Percentiles rank a stretch among this genome's conserved stretches.
These are phyloP conservation scores for Ophion slaviceki DNA, from an alignment of 2,888 invertebrate genomes.

Conservation along the genomic window DNA sequence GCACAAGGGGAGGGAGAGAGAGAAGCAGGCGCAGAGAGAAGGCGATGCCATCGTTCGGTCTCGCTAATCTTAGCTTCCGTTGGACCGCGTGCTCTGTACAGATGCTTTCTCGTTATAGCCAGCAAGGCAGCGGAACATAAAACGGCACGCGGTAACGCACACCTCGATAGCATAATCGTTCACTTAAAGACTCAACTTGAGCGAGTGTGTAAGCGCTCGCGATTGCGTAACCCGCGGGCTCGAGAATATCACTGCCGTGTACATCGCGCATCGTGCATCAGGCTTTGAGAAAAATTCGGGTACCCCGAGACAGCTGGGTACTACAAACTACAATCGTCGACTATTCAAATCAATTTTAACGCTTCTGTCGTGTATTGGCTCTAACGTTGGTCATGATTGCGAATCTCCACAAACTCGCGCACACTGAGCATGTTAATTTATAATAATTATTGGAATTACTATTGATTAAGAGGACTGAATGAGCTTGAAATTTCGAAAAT, in stretches of 20 bases:
- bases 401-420: no score
- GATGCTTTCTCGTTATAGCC: constrained; percentile 72
- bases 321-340: no score
- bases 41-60: constrained; percentile 59
- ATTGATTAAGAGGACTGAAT: no score
- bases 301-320: no score
- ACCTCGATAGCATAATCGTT: constrained; percentile 38
- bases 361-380: no score
- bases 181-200: constrained; percentile 42
- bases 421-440: no score
- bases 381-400: no score
- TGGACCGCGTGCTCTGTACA: constrained; percentile 67
- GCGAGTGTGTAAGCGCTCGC: constrained; percentile 24
- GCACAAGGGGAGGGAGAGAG: not conserved
- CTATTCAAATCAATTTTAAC: no score
- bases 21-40: constrained; percentile 16
- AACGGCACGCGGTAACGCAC: constrained; percentile 35
- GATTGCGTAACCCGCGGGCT: constrained; percentile 25
- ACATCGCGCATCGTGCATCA: constrained; percentile 40
- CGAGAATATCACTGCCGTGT: not conserved
- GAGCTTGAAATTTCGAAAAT: no score
- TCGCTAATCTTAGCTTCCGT: constrained; percentile 76
- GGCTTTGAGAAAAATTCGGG: not conserved
- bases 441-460: no score
- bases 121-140: constrained; percentile 44